Conservation (phyloP, 2,797 vertebrate species). For the Oreonectes daqikongensis region DNA sequence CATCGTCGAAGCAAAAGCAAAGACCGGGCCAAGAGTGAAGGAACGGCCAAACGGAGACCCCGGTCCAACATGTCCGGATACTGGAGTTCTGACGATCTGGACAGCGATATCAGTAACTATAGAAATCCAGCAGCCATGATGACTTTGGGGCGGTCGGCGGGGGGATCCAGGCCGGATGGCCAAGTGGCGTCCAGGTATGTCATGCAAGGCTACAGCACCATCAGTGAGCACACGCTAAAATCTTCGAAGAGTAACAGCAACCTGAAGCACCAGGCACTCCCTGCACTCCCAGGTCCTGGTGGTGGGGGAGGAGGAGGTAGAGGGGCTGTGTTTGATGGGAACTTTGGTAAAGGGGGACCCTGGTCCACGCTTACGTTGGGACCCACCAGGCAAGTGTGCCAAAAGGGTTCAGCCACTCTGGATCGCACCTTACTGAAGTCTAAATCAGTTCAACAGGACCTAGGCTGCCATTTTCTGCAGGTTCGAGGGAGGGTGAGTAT, state of each 20-base stretch:
- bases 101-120: constrained; percentile 91
- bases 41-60: constrained; percentile 86
- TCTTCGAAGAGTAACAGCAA: constrained; percentile 93
- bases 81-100: constrained; percentile 98
- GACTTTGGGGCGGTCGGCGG: constrained; percentile 84
- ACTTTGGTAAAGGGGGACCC: constrained; percentile 92
- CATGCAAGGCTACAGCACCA: constrained; percentile 96
- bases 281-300: constrained; percentile 76
- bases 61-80: constrained; percentile 97
- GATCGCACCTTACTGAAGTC: constrained; percentile 97
- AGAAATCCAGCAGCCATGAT: constrained; percentile 89
- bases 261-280: constrained; percentile 81
- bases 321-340: constrained; percentile 74
- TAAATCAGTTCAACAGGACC: constrained; percentile 95
- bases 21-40: constrained; percentile 90
- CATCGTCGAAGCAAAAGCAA: constrained; percentile 95
- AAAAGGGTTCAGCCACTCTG: constrained; percentile 94
- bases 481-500: constrained; percentile 77
- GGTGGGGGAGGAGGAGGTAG: constrained; percentile 75
- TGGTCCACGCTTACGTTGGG: constrained; percentile 97
- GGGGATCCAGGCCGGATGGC: constrained; percentile 66
- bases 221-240: constrained; percentile 89
- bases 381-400: constrained; percentile 90
- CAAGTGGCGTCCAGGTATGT: constrained; percentile 81
- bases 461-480: constrained; percentile 96